Evolutionary conservation across 2,797 vertebrate genomes (phyloP).

Genomic region (Halcyon smyrnensis): DNA sequence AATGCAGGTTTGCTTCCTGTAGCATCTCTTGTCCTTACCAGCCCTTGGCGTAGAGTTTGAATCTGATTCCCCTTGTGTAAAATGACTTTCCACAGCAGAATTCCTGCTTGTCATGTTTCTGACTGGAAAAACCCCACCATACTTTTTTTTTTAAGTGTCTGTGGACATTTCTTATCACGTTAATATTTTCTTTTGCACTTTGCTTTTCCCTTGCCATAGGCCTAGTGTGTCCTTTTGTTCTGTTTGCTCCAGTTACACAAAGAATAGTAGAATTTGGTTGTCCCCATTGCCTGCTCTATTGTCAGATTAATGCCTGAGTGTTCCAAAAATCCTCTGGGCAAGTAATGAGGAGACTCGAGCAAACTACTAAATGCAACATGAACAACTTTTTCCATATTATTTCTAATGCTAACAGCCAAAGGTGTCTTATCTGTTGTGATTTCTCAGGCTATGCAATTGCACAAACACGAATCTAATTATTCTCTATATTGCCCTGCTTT

Average conservation of each 20-base stretch:
- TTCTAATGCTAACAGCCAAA: neutral
- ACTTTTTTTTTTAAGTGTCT: neutral
- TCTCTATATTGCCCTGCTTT: neutral
- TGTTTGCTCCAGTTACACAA: neutral
- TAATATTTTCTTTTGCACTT: neutral
- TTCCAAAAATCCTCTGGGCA: rapidly evolving
- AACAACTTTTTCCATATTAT: rapidly evolving
- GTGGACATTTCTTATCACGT: rapidly evolving
- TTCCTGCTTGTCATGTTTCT: neutral
- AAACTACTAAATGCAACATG: neutral
- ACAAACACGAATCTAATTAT: neutral
- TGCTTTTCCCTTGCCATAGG: neutral
- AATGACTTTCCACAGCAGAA: rapidly evolving
- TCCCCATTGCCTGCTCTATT: neutral
- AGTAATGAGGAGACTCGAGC: neutral
- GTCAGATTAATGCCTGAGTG: neutral
- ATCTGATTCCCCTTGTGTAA: neutral
- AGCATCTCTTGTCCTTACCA: neutral
- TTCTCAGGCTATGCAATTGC: neutral
- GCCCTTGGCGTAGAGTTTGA: neutral
- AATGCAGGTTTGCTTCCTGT: neutral
- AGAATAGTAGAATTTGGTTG: neutral
- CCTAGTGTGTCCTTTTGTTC: rapidly evolving
- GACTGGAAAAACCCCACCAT: rapidly evolving
- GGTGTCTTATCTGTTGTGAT: neutral